Evolutionary conservation across 2,888 invertebrate species (phyloP).

Genomic region (Eupithecia subfuscata): DNA sequence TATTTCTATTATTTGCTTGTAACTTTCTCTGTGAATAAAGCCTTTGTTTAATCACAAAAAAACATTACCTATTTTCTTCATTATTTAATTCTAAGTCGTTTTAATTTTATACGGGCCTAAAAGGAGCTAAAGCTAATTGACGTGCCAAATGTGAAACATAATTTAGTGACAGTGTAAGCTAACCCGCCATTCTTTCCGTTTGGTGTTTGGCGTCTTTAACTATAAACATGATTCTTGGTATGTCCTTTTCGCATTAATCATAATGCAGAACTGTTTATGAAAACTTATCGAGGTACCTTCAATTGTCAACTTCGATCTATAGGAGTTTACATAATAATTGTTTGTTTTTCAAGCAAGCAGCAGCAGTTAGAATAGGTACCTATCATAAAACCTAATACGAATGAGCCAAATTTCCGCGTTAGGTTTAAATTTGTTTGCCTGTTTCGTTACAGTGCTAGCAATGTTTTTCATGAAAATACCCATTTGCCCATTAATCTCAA

Average conservation of each 20-base stretch:
- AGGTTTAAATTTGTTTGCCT: neutral
- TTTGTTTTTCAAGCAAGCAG: neutral
- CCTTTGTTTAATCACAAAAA: too few species aligned
- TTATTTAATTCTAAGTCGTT: too few species aligned
- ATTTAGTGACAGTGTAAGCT: neutral
- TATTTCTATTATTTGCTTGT: too few species aligned
- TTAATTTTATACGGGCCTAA: too few species aligned
- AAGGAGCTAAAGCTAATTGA: too few species aligned
- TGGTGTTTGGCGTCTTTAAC: neutral
- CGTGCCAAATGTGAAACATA: too few species aligned
- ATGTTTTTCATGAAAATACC: neutral
- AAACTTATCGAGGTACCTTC: neutral
- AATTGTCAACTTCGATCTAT: constrained; percentile 6
- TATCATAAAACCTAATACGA: neutral
- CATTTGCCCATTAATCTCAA: neutral
- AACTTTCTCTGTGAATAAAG: too few species aligned
- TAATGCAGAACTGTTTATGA: constrained; percentile 7
- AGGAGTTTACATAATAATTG: neutral
- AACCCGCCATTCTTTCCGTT: neutral
- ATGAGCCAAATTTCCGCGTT: neutral
- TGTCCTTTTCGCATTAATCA: neutral
- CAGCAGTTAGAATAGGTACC: neutral
- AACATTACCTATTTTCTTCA: too few species aligned
- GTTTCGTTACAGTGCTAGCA: neutral
- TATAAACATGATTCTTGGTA: constrained; percentile 7